phyloP scores from a whole-genome alignment of 2,797 vertebrate genomes.

The Danio aesculapii region DNA sequence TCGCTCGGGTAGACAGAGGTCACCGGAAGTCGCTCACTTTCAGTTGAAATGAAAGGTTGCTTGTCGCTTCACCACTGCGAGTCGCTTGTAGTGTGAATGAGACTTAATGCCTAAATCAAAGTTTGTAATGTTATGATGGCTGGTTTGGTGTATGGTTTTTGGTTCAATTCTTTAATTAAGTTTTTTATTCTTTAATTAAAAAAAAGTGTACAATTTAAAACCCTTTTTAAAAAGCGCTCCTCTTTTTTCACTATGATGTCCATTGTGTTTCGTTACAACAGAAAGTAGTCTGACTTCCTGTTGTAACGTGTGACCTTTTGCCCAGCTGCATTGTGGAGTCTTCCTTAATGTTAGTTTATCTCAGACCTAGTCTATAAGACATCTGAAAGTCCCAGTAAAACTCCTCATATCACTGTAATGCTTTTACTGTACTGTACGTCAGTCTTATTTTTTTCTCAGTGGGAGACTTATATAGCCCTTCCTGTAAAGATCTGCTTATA shows the following conservation, averaged over 20 bases:
- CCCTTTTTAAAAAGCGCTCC: not conserved
- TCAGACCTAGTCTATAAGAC: not conserved
- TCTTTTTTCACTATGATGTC: slow-evolving; percentile 22
- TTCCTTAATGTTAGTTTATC: slow-evolving; percentile 10
- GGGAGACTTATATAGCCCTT: not conserved
- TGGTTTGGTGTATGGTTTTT: no score
- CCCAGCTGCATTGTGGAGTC: not conserved
- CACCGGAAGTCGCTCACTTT: no score
- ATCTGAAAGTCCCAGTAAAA: not conserved
- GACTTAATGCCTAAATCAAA: no score
- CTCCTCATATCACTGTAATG: not conserved
- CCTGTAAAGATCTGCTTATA: slow-evolving; percentile 11
- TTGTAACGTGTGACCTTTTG: slow-evolving; percentile 37
- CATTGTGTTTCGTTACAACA: slow-evolving; percentile 23
- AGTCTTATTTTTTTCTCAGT: not conserved
- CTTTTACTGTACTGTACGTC: no score
- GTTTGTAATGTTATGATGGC: no score
- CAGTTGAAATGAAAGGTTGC: no score
- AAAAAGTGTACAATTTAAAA: no score
- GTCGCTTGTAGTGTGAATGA: no score
- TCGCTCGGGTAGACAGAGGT: no score
- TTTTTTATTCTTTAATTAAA: no score
- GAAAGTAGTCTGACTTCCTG: slow-evolving; percentile 42
- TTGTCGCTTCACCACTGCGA: no score
- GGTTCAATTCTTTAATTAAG: no score